These are phyloP conservation scores for Oceanodroma tethys DNA, from an alignment of 2,113 vertebrate species.

Conservation along the genomic window DNA sequence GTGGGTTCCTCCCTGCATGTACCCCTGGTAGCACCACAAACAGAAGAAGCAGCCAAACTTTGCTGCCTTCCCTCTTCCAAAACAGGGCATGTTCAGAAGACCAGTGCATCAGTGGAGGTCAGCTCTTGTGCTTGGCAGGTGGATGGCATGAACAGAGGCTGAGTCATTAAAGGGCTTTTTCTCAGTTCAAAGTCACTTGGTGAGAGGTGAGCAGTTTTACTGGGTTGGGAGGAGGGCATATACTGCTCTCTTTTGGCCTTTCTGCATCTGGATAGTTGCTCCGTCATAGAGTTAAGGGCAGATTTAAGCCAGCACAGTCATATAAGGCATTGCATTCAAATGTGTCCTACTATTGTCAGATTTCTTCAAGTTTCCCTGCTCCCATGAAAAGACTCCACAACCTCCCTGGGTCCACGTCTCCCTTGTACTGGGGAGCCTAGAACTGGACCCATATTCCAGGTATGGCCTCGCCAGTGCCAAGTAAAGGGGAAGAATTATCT, in stretches of 20 bases:
- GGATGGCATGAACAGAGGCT: not conserved
- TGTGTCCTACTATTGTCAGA: not conserved
- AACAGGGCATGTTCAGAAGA: not conserved
- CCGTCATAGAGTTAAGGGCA: not conserved
- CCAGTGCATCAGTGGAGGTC: not conserved
- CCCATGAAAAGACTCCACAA: not conserved
- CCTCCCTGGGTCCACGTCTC: not conserved
- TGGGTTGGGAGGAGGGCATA: not conserved
- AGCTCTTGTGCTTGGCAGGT: not conserved
- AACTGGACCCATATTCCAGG: not conserved
- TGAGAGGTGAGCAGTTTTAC: not conserved
- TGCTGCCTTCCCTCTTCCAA: rapidly evolving
- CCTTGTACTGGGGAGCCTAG: not conserved
- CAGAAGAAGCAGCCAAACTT: not conserved
- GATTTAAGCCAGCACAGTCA: not conserved
- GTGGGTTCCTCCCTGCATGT: not conserved
- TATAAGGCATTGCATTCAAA: not conserved
- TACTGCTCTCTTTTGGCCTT: not conserved
- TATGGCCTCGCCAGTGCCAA: not conserved
- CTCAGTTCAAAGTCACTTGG: not conserved
- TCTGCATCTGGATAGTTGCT: not conserved
- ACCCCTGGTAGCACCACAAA: not conserved
- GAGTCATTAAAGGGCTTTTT: not conserved
- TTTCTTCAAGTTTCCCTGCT: not conserved
- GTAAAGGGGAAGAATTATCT: not conserved